Percentiles rank a stretch among this genome's conserved stretches.
Evolutionary conservation across 1,140 invertebrate genomes (phyloP).

Genomic region (Drosophila repleta): DNA sequence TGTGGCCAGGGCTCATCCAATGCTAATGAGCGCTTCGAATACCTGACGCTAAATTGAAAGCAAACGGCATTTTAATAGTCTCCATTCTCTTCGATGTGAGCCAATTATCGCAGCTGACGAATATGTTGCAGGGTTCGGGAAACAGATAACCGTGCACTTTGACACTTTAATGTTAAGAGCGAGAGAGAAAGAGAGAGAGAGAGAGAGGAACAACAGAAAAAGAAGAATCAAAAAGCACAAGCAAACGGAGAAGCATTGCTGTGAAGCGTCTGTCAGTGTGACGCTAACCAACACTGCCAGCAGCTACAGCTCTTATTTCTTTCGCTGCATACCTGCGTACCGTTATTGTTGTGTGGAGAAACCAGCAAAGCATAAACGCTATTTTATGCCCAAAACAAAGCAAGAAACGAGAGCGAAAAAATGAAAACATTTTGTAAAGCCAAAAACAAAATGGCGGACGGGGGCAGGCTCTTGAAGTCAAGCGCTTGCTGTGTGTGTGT

Average conservation of each 20-base stretch:
- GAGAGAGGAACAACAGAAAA: not conserved
- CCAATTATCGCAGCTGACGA: conserved; percentile 34
- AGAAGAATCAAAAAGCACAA: not conserved
- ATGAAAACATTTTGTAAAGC: conserved; percentile 35
- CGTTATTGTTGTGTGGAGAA: conserved; percentile 13
- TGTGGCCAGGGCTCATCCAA: conserved; percentile 46
- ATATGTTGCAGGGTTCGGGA: conserved; percentile 9
- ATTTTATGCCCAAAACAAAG: conserved; percentile 38
- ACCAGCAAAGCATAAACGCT: conserved; percentile 43
- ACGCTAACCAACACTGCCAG: conserved; percentile 28
- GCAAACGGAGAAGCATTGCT: not conserved
- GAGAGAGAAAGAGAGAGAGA: not conserved
- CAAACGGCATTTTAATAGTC: conserved; percentile 68
- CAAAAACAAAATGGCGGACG: conserved; percentile 51
- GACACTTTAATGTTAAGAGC: conserved; percentile 30
- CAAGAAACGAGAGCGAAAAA: conserved; percentile 22
- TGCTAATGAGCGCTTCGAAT: conserved; percentile 66
- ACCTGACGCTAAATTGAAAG: conserved; percentile 65
- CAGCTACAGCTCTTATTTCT: not conserved
- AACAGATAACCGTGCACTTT: conserved; percentile 10
- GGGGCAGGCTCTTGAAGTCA: conserved; percentile 45
- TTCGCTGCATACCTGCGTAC: conserved; percentile 19
- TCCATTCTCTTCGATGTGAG: not conserved
- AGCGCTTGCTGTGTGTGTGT: conserved; percentile 22
- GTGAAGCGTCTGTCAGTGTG: conserved; percentile 13